A percentile compares a stretch with the other conserved stretches of the same genome.
Evolutionary conservation across 2,888 invertebrate genomes (phyloP).

Genomic region (Helicoverpa assulta): DNA sequence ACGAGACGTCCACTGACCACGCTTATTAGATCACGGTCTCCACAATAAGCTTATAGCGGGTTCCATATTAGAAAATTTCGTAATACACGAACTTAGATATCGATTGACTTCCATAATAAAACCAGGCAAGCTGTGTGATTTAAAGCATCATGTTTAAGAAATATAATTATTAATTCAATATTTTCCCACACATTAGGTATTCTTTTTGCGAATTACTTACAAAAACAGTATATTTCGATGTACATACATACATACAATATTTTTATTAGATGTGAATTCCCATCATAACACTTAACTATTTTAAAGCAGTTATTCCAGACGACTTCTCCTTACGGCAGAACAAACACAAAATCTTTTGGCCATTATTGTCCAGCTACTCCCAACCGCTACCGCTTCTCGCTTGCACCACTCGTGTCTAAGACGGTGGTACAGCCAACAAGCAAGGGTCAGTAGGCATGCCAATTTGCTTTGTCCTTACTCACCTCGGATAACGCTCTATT

Average conservation of each 20-base stretch:
- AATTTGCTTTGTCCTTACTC: conserved; percentile 76
- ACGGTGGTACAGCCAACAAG: conserved; percentile 73
- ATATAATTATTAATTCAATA: too few relatives aligned
- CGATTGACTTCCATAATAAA: too few relatives aligned
- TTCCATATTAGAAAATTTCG: neutral
- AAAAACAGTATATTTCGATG: too few relatives aligned
- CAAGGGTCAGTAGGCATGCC: conserved; percentile 79
- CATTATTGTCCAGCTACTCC: neutral
- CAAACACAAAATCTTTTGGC: neutral
- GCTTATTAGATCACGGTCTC: conserved; percentile 65
- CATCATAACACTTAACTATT: too few relatives aligned
- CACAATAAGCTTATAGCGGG: conserved; percentile 16
- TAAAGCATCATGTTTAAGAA: too few relatives aligned
- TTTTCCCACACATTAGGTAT: too few relatives aligned
- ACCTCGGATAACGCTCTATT: conserved; percentile 68
- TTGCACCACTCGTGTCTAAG: conserved; percentile 63
- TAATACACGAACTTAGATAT: neutral
- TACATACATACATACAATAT: too few relatives aligned
- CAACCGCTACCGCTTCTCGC: conserved; percentile 26
- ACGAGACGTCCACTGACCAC: conserved; percentile 72
- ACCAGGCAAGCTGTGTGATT: too few relatives aligned
- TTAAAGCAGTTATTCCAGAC: too few relatives aligned
- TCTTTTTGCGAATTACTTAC: too few relatives aligned
- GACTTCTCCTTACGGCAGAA: too few relatives aligned
- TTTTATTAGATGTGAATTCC: too few relatives aligned